phyloP scores from a whole-genome alignment of 2,113 vertebrate genomes.

The Tragelaphus scriptus region DNA sequence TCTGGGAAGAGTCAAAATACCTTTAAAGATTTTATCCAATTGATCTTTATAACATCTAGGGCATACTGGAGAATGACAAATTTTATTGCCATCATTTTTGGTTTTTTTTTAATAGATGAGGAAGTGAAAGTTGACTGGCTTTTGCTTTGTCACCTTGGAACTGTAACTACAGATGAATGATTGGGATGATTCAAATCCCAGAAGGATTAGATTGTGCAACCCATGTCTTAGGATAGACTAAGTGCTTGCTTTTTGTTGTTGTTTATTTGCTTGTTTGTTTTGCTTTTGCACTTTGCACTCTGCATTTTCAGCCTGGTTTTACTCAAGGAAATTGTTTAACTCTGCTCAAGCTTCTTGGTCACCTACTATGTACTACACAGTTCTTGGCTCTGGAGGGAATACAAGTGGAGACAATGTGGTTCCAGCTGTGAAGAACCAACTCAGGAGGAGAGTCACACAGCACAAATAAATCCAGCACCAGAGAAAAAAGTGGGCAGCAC shows the following conservation, averaged over 20 bases:
- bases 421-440: neutral
- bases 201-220: neutral
- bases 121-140: neutral
- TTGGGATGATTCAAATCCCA: neutral
- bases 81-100: neutral
- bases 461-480: neutral
- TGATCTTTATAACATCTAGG: neutral
- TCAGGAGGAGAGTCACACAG: neutral
- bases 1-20: neutral
- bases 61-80: neutral
- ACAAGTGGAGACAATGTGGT: neutral
- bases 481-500: neutral
- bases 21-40: neutral
- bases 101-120: neutral
- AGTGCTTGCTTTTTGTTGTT: neutral
- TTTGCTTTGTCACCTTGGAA: neutral
- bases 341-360: neutral
- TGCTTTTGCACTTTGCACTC: neutral
- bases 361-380: neutral
- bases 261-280: neutral
- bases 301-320: neutral
- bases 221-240: fast-evolving
- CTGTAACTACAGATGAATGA: neutral
- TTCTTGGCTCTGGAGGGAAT: neutral
- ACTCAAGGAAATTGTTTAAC: neutral